Base-by-base conservation (phyloP, 1,140 invertebrate genomes). In the Tetramorium alpestre region DNA sequence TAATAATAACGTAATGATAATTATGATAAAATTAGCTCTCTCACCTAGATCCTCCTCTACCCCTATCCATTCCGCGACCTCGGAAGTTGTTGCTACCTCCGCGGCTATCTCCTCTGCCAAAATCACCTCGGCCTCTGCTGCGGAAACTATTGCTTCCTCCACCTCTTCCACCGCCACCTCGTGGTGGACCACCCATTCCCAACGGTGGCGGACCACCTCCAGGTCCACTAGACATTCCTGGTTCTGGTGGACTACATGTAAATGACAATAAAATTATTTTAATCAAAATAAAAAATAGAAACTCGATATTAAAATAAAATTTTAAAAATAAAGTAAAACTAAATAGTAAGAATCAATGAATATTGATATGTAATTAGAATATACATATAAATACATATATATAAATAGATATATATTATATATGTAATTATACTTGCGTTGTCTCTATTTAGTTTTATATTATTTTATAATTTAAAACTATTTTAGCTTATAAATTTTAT, bases 41-140 rank as follows among this genome's bases (percentile, higher is more conserved):
- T 90, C 92, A 94, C 93, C 94, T 93, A 47, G 92, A 91, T 47
- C 94, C 94, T 65, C 94, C 93, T 88, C 95, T 87, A 5, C 94
- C 93, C 85, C 94, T 91, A 56, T 93, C 94, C 92, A 93, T 94
- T 5, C 93, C 93, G 65, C 94, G 89, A 16, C 92, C 92, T 16
- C 92, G 87, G 76, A 92, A 93, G 64, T 75, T 91, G 1, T 49
- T 89, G 25, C 85, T 92, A n/a, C 89, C 86, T 47, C 92, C 90
- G 7, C 92, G 90, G 51, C 62, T 90, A n/a, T 93, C 93, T 22
- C 91, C 90, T 72, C 93, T 90, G n/a, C 86, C 64, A 64, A 92
- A 94, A 33, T 94, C 93, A 38, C 92, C 92, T 73, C 93, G 87
- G 8, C 93, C 92, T 78, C 93, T 91, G 6, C 88, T 89, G 47